phyloP scores from a whole-genome alignment of 2,113 vertebrate species.

The Perccottus glenii region DNA sequence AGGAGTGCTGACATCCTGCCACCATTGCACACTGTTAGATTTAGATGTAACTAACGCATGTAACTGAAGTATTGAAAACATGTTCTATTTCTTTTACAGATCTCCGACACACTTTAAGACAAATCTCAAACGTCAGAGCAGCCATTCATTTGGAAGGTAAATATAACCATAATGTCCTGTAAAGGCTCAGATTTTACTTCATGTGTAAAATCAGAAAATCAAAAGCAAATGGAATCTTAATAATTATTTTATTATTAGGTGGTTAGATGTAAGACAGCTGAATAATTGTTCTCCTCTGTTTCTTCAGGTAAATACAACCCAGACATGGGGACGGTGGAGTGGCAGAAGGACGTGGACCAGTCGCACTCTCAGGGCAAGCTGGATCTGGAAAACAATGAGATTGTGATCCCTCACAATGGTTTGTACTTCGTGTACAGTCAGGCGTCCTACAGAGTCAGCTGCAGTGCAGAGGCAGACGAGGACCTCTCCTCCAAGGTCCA shows the following conservation, averaged over 20 bases:
- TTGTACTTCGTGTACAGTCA: slow-evolving; percentile 82
- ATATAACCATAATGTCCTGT: not conserved
- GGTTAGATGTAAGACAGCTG: no score
- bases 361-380: slow-evolving; percentile 61
- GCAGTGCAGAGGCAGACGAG: not conserved
- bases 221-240: no score
- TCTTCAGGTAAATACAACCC: slow-evolving; percentile 55
- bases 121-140: slow-evolving; percentile 59
- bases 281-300: not conserved
- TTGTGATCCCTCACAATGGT: slow-evolving; percentile 61
- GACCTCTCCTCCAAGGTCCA: slow-evolving; percentile 8
- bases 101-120: slow-evolving; percentile 61
- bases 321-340: not conserved
- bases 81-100: slow-evolving; percentile 50
- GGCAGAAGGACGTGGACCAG: slow-evolving; percentile 61
- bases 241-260: no score
- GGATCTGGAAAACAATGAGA: slow-evolving; percentile 58
- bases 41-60: not conserved
- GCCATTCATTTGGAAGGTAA: slow-evolving; percentile 71
- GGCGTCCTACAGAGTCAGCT: slow-evolving; percentile 70
- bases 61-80: not conserved
- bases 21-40: no score
- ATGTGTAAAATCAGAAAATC: no score
- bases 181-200: no score
- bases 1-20: no score